Percentiles rank a stretch among this genome's conserved stretches.
Conservation (phyloP, 2,113 vertebrate genomes). For the Apistogramma diplotaenia region DNA sequence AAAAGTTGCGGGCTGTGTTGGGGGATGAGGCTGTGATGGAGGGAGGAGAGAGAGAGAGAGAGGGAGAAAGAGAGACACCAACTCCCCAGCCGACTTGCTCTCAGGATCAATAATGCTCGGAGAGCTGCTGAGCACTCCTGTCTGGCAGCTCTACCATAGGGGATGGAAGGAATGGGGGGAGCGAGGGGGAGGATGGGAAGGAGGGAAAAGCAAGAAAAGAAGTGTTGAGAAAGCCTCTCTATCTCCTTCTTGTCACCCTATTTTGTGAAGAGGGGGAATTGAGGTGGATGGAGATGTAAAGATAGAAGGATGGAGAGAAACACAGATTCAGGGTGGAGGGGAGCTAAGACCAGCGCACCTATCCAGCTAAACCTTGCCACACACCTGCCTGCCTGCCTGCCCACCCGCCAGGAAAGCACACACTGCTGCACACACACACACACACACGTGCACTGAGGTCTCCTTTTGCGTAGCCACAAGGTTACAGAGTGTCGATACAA, state of each 20-base stretch:
- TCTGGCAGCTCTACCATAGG: conserved; percentile 71
- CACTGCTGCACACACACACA: conserved; percentile 11
- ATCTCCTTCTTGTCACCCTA: conserved; percentile 61
- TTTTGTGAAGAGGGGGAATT: conserved; percentile 40
- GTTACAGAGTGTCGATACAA: conserved; percentile 74
- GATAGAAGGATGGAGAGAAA: conserved; percentile 39
- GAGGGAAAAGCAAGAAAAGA: conserved; percentile 43
- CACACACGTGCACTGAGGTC: conserved; percentile 32
- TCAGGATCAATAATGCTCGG: conserved; percentile 78
- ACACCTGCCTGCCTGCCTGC: conserved; percentile 31
- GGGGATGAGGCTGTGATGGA: conserved; percentile 51
- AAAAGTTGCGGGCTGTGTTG: conserved; percentile 53
- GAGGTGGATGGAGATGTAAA: conserved; percentile 10
- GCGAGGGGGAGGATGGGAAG: not conserved
- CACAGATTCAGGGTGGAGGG: not conserved
- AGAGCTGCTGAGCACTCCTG: conserved; percentile 75
- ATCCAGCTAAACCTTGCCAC: conserved; percentile 29
- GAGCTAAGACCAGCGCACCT: not conserved
- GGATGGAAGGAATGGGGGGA: conserved; percentile 46
- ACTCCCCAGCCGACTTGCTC: conserved; percentile 64
- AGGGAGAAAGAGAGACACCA: conserved; percentile 49
- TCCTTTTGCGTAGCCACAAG: conserved; percentile 71
- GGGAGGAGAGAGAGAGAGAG: conserved; percentile 33
- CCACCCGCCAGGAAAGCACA: conserved; percentile 17
- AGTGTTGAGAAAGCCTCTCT: conserved; percentile 59